These are phyloP conservation scores for Melierax canorus DNA, from an alignment of 2,113 vertebrate species.

Conservation along the genomic window DNA sequence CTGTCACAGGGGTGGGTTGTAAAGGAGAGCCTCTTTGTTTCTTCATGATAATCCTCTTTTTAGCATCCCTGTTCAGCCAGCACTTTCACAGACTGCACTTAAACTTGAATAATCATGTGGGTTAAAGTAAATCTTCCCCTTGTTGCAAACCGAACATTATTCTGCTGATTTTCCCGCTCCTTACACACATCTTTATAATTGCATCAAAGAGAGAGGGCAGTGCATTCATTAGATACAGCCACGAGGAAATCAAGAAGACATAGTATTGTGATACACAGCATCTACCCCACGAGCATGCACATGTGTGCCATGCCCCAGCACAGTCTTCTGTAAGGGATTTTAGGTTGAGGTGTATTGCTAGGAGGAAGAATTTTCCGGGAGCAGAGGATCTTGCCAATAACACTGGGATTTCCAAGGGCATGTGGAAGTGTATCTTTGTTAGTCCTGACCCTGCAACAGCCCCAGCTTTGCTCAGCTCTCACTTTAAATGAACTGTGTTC, in stretches of 20 bases:
- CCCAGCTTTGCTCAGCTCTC: neutral
- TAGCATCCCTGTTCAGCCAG: neutral
- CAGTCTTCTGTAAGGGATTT: neutral
- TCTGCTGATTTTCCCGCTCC: neutral
- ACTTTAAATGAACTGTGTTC: neutral
- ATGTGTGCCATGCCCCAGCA: neutral
- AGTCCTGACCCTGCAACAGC: neutral
- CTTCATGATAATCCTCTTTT: neutral
- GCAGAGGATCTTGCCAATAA: neutral
- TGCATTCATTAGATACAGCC: fast-evolving
- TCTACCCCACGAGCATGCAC: fast-evolving
- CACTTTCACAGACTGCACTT: neutral
- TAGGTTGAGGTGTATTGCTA: fast-evolving
- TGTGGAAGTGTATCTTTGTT: neutral
- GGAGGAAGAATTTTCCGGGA: neutral
- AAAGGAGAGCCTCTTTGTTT: neutral
- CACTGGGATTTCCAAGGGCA: neutral
- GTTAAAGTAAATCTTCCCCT: neutral
- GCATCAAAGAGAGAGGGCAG: neutral
- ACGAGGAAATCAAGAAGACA: fast-evolving
- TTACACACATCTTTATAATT: neutral
- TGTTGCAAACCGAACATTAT: neutral
- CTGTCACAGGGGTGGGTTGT: neutral
- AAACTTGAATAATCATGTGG: neutral
- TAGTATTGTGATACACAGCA: fast-evolving